These are phyloP conservation scores for Danionella dracula DNA, from an alignment of 2,797 vertebrate species.

Conservation along the genomic window DNA sequence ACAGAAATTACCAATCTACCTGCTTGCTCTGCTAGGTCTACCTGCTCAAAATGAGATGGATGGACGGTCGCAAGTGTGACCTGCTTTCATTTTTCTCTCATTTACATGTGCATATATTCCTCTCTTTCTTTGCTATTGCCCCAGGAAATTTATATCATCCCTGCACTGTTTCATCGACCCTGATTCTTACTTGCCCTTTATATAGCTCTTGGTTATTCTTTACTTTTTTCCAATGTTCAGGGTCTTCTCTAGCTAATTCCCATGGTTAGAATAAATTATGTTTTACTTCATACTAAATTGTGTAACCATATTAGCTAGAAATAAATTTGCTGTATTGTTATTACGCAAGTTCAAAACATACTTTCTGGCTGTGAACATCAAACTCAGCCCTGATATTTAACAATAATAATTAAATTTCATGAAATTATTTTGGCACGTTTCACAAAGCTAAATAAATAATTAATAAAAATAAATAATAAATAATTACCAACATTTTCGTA, in stretches of 20 bases:
- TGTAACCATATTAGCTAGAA: too few species aligned
- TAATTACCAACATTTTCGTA: too few species aligned
- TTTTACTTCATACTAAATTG: too few species aligned
- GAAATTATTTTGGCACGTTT: too few species aligned
- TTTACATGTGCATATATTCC: constrained; percentile 62
- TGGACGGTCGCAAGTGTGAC: constrained; percentile 47
- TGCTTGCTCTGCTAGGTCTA: constrained; percentile 36
- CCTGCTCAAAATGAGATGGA: constrained; percentile 47
- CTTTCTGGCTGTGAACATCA: too few species aligned
- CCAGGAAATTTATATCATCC: constrained; percentile 60
- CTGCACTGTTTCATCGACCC: constrained; percentile 45
- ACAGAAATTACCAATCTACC: constrained; percentile 59
- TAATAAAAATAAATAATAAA: too few species aligned
- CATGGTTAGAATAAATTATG: neutral
- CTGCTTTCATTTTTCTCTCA: constrained; percentile 54
- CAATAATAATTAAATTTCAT: too few species aligned
- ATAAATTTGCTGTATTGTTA: too few species aligned
- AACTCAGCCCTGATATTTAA: too few species aligned
- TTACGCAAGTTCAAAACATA: too few species aligned
- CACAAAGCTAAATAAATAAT: too few species aligned
- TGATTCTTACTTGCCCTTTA: constrained; percentile 39
- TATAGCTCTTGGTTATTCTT: constrained; percentile 33
- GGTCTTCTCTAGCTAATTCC: neutral
- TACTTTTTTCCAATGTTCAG: too few species aligned
- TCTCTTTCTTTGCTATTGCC: constrained; percentile 45